Conservation (phyloP, 2,797 vertebrate species). For the Gymnoscopelus microlampas region DNA sequence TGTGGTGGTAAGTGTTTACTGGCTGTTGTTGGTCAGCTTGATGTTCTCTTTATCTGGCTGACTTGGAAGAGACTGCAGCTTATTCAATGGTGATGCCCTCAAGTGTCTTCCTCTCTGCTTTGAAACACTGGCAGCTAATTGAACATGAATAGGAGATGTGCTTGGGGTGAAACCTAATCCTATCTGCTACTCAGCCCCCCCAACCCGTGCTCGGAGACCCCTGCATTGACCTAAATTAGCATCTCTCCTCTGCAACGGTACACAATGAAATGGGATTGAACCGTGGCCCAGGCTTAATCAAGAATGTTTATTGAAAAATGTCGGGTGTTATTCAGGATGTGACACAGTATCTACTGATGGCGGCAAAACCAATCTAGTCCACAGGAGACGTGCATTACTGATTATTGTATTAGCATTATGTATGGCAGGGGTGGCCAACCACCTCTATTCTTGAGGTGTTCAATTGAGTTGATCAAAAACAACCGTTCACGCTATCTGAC, state of each 20-base stretch:
- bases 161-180: constrained; percentile 75
- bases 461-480: too few relatives aligned
- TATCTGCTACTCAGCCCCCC: constrained; percentile 60
- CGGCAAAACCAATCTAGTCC: constrained; percentile 36
- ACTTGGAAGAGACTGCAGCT: constrained; percentile 46
- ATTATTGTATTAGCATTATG: constrained; percentile 57
- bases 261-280: constrained; percentile 46
- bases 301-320: constrained; percentile 25
- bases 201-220: constrained; percentile 54
- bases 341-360: constrained; percentile 25
- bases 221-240: constrained; percentile 69
- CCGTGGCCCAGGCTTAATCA: constrained; percentile 20
- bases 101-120: constrained; percentile 66
- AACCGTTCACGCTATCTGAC: too few relatives aligned
- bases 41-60: constrained; percentile 33
- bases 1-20: constrained; percentile 25
- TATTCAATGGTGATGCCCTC: constrained; percentile 65
- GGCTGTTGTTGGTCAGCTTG: constrained; percentile 28
- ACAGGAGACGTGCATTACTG: constrained; percentile 37
- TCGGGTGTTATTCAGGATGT: constrained; percentile 20
- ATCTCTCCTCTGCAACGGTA: constrained; percentile 46
- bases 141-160: constrained; percentile 78
- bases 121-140: constrained; percentile 78
- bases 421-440: constrained; percentile 22
- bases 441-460: too few relatives aligned